A percentile compares a stretch with the other conserved stretches of the same genome.
phyloP scores from a whole-genome alignment of 2,888 invertebrate genomes.

The Tinea trinotella region DNA sequence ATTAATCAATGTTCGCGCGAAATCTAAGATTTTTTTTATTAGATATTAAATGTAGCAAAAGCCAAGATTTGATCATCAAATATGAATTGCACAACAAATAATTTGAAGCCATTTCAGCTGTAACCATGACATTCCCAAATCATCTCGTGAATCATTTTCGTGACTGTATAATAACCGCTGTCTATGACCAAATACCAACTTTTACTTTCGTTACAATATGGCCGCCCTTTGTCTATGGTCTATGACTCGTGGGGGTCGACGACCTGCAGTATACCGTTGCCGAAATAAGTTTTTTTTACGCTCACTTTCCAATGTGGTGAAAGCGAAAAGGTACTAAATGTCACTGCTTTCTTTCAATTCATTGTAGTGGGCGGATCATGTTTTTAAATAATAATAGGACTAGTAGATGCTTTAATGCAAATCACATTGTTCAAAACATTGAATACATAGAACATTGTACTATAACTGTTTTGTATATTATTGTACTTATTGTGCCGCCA shows the following conservation, averaged over 20 bases:
- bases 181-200: conserved; percentile 38
- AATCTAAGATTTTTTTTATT: too few relatives aligned
- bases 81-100: conserved; percentile 6
- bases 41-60: neutral
- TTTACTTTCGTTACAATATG: conserved; percentile 63
- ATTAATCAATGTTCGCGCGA: too few relatives aligned
- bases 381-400: conserved; percentile 52
- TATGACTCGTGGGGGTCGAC: conserved; percentile 52
- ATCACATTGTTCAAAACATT: conserved; percentile 26
- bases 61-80: conserved; percentile 11
- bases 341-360: conserved; percentile 66
- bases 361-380: conserved; percentile 62
- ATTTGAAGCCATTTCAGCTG: neutral
- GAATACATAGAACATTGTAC: conserved; percentile 8
- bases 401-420: conserved; percentile 17
- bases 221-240: conserved; percentile 62
- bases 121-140: conserved; percentile 70
- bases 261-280: conserved; percentile 60
- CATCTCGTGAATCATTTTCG: conserved; percentile 57
- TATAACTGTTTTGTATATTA: neutral
- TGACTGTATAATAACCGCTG: conserved; percentile 39
- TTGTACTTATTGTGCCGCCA: neutral
- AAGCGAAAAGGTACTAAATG: conserved; percentile 69
- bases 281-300: conserved; percentile 69
- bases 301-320: conserved; percentile 72